Evolutionary conservation across 2,888 invertebrate species (phyloP).

Genomic region (Athalia rosae): DNA sequence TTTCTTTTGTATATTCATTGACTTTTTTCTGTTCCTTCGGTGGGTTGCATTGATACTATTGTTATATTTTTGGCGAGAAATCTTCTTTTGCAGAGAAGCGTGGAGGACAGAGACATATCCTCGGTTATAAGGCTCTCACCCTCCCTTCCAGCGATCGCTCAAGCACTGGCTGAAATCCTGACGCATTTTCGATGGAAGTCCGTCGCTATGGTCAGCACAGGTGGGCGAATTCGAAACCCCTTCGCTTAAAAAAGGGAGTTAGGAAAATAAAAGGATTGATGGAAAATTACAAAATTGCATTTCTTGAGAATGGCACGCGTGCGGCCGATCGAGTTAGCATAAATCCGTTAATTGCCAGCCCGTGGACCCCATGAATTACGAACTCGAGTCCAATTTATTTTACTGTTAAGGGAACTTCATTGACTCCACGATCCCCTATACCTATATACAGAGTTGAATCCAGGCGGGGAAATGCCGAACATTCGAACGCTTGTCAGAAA

Average conservation of each 20-base stretch:
- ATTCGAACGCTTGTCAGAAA: too few relatives aligned
- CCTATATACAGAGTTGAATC: too few relatives aligned
- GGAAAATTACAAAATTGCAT: too few relatives aligned
- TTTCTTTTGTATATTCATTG: background rate
- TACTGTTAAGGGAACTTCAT: too few relatives aligned
- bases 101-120: conserved; percentile 60
- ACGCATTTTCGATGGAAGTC: conserved; percentile 76
- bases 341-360: too few relatives aligned
- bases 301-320: too few relatives aligned
- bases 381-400: too few relatives aligned
- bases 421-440: too few relatives aligned
- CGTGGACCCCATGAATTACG: too few relatives aligned
- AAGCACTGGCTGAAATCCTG: conserved; percentile 74
- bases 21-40: background rate
- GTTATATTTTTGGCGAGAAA: background rate
- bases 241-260: background rate
- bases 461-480: too few relatives aligned
- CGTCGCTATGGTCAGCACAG: conserved; percentile 75
- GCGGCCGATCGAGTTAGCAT: too few relatives aligned
- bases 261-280: too few relatives aligned
- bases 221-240: conserved; percentile 61
- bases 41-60: conserved; percentile 26
- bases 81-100: conserved; percentile 55
- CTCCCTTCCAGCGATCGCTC: conserved; percentile 73
- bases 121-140: conserved; percentile 71